Evolutionary conservation across 2,888 invertebrate genomes (phyloP).

Genomic region (Caenorhabditis sinica): DNA sequence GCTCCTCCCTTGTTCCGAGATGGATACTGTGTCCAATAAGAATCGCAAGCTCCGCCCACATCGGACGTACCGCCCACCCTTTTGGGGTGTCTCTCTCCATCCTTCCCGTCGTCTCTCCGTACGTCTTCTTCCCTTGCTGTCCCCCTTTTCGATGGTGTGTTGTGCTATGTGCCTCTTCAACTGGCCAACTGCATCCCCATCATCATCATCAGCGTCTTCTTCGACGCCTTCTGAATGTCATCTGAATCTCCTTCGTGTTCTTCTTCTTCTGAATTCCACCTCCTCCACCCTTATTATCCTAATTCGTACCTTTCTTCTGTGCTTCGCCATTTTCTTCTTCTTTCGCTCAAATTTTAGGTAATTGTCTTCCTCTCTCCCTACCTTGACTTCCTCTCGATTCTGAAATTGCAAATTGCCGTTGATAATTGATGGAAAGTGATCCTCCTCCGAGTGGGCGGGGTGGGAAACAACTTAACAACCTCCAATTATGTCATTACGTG

Average conservation of each 20-base stretch:
- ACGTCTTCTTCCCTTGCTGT: constrained; percentile 24
- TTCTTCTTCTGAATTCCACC: constrained; percentile 34
- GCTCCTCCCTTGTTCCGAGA: constrained; percentile 11
- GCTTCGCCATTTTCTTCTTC: constrained; percentile 20
- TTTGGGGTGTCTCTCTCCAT: constrained; percentile 27
- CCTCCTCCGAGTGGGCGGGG: constrained; percentile 22
- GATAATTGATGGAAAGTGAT: constrained; percentile 38
- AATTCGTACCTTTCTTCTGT: constrained; percentile 57
- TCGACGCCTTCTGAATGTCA: constrained; percentile 37
- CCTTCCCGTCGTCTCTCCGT: constrained; percentile 43
- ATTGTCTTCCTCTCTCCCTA: constrained; percentile 30
- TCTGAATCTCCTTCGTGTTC: constrained; percentile 33
- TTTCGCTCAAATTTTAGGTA: constrained; percentile 56
- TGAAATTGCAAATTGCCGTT: constrained; percentile 52
- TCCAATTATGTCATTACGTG: constrained; percentile 11
- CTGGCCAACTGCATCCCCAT: constrained; percentile 39
- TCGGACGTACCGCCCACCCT: constrained; percentile 38
- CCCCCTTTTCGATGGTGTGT: constrained; percentile 34
- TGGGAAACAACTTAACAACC: constrained; percentile 1
- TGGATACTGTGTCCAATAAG: constrained; percentile 39
- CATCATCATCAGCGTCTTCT: constrained; percentile 22
- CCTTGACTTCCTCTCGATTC: constrained; percentile 4
- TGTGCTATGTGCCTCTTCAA: constrained; percentile 51
- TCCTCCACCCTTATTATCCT: constrained; percentile 60
- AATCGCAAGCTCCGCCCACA: constrained; percentile 34